A percentile compares a stretch with the other conserved stretches of the same genome.
These are phyloP conservation scores for Marronus borbonicus DNA, from an alignment of 2,888 invertebrate genomes.

Conservation along the genomic window DNA sequence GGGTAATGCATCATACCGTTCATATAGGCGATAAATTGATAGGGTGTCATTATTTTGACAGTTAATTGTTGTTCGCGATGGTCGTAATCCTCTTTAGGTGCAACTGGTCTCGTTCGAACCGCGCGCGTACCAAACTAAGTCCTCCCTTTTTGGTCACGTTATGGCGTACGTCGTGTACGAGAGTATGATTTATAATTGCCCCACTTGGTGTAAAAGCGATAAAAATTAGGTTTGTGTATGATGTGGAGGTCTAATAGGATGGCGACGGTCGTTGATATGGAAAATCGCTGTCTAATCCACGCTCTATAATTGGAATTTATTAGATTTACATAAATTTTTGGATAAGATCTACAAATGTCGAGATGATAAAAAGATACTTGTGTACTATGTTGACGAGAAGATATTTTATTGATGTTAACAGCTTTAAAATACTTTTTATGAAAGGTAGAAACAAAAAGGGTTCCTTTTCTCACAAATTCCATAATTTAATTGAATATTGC, in stretches of 20 bases:
- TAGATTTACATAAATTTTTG: constrained; percentile 21
- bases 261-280: neutral
- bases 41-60: constrained; percentile 43
- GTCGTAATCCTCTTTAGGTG: constrained; percentile 40
- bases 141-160: constrained; percentile 25
- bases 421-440: neutral
- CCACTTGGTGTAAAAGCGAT: constrained; percentile 16
- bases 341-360: constrained; percentile 3
- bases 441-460: too few relatives aligned
- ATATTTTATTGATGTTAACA: constrained; percentile 1
- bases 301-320: constrained; percentile 14
- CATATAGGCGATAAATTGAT: constrained; percentile 30
- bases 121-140: constrained; percentile 16
- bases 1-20: constrained; percentile 25
- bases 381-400: neutral
- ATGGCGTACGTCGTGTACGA: neutral
- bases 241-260: constrained; percentile 4
- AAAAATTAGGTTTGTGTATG: constrained; percentile 20
- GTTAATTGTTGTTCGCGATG: constrained; percentile 37
- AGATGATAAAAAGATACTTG: constrained; percentile 9
- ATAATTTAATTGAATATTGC: too few relatives aligned
- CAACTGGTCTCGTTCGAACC: constrained; percentile 10
- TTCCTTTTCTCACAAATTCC: too few relatives aligned
- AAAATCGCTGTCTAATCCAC: constrained; percentile 24
- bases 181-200: constrained; percentile 23